phyloP scores from a whole-genome alignment of 1,140 invertebrate species.

The Drosophila mayri region DNA sequence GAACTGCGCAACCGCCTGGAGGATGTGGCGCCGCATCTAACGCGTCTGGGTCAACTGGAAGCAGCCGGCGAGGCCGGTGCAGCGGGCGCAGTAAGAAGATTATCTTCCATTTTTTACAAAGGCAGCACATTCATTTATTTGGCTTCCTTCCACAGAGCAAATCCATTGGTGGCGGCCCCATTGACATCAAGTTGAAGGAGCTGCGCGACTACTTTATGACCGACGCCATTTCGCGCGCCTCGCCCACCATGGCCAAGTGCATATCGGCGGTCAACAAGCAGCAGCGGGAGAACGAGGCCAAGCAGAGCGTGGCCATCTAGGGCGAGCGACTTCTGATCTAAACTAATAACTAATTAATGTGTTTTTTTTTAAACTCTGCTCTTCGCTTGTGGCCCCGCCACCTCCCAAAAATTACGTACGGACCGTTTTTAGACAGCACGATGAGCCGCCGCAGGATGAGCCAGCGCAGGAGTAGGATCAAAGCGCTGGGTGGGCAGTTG shows the following conservation, averaged over 20 bases:
- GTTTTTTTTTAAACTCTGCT: slow-evolving; percentile 63
- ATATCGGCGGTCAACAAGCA: slow-evolving; percentile 93
- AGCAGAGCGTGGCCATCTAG: slow-evolving; percentile 67
- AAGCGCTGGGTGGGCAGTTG: slow-evolving; percentile 34
- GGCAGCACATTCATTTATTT: not conserved
- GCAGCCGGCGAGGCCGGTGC: slow-evolving; percentile 92
- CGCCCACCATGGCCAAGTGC: slow-evolving; percentile 99
- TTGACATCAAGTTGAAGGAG: slow-evolving; percentile 92
- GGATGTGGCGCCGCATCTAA: slow-evolving; percentile 95
- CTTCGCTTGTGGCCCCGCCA: slow-evolving; percentile 41
- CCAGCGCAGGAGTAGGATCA: slow-evolving; percentile 22
- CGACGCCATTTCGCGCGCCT: slow-evolving; percentile 97
- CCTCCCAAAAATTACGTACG: slow-evolving; percentile 16
- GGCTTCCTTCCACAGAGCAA: slow-evolving; percentile 85
- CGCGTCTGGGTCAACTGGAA: slow-evolving; percentile 93
- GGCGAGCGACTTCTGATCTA: slow-evolving; percentile 50
- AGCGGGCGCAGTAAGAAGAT: slow-evolving; percentile 87
- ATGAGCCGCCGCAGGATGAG: slow-evolving; percentile 21
- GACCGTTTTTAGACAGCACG: slow-evolving; percentile 16
- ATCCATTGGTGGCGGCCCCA: slow-evolving; percentile 79
- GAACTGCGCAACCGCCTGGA: slow-evolving; percentile 93
- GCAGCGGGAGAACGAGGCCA: slow-evolving; percentile 66
- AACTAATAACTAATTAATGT: slow-evolving; percentile 75
- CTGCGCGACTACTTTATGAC: slow-evolving; percentile 99
- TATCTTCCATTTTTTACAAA: not conserved